Base-by-base conservation (phyloP, 2,888 invertebrate genomes). In the Hipparchia semele region DNA sequence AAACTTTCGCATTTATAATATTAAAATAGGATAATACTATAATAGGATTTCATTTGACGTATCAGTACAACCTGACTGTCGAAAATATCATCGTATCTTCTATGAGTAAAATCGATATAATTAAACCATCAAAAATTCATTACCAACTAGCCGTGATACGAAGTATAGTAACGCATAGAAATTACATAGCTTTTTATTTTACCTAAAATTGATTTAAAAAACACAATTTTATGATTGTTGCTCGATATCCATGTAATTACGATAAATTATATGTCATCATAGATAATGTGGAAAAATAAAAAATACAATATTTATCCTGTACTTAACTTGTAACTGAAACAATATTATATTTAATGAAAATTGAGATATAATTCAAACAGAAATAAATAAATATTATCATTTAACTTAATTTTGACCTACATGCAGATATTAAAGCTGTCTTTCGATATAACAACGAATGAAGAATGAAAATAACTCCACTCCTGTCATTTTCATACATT, bases 381-480 rank as follows among this genome's bases (percentile, higher is more conserved):
- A 3, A 13, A 8, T 13, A 49, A 12, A 53, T 12, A 53, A 65
- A 53, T 53, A 51, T 10, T 12, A 51, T 2, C 23, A 49, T 65
- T 65, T 67, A 56, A 45, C 13, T 59, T 49, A 49, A 68, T 68
- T 49, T 59, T 68, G 13, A 49, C 68, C 68, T 68, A 59, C 33
- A 58, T 68, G 9, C 46, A 45, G 23, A 49, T 10, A 49, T 68
- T 58, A 58, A 45, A 59, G 8, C 58, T 46, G 23, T 68, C 58
- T 68, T 49, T 49, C 59, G 59, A 33, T 59, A 68, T 49, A 68
- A 68, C 68, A 23, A 23, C 23, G 23, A 23, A 23, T 23, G 23
- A 23, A 23, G 23, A 23, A 23, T 23, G 23, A 23, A 23, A 23
- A 23, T 23, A 23, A 23, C 23, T 23, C 23, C 23, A 23, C 23